Conservation (phyloP, 2,888 invertebrate species). For the Charanyca ferruginea region DNA sequence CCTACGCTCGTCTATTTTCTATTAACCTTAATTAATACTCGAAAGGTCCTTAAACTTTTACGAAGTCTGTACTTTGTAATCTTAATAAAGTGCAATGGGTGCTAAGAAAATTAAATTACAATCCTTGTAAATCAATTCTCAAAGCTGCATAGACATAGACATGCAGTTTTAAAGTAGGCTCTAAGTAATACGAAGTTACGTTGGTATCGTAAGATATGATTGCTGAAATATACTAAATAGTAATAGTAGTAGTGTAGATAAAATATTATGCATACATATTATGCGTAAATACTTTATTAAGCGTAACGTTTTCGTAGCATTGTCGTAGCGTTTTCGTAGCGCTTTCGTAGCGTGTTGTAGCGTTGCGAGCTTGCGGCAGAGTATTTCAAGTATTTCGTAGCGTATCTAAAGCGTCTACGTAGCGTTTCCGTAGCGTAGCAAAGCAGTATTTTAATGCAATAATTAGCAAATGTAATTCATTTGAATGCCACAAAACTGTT, state of each 20-base stretch:
- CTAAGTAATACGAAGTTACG: neutral
- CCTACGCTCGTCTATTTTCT: slow-evolving; percentile 48
- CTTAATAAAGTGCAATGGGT: slow-evolving; percentile 16
- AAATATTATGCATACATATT: neutral
- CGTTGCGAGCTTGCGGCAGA: too few species aligned
- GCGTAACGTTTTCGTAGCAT: neutral
- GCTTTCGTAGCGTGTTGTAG: neutral
- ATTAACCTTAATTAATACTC: slow-evolving; percentile 47
- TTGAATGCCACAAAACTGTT: too few species aligned
- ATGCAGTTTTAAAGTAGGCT: slow-evolving; percentile 4
- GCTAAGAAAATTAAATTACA: neutral
- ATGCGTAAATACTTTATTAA: neutral
- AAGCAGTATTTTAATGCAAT: neutral
- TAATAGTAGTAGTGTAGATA: too few species aligned
- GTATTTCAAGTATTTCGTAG: neutral
- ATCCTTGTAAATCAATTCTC: slow-evolving; percentile 17
- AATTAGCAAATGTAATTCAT: too few species aligned
- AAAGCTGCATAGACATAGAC: neutral
- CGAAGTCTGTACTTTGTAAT: slow-evolving; percentile 1
- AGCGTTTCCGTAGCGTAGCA: neutral
- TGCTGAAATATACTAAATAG: too few species aligned
- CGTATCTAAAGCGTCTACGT: too few species aligned
- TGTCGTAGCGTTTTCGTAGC: slow-evolving; percentile 5
- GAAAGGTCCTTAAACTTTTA: slow-evolving; percentile 38
- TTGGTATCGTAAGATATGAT: neutral